Percentiles rank a stretch among this genome's conserved stretches.
These are phyloP conservation scores for Camponotus pennsylvanicus DNA, from an alignment of 1,140 invertebrate genomes.

Conservation along the genomic window DNA sequence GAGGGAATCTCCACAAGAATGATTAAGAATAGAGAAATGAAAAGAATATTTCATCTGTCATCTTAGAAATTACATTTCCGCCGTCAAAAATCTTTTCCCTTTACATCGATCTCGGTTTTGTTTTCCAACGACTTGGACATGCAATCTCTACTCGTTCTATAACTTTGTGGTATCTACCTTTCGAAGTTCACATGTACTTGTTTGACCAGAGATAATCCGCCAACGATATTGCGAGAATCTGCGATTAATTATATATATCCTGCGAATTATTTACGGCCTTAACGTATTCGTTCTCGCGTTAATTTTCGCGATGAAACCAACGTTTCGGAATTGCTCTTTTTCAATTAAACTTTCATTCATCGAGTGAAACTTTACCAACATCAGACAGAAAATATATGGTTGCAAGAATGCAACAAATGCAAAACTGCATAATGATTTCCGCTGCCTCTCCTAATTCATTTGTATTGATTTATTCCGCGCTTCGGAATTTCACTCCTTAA, in stretches of 20 bases:
- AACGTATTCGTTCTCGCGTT: background rate
- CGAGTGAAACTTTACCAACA: background rate
- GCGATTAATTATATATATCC: constrained; percentile 36
- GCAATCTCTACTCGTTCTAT: background rate
- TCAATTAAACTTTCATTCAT: background rate
- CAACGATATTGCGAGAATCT: constrained; percentile 34
- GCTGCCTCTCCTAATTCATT: background rate
- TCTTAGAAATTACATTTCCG: constrained; percentile 7
- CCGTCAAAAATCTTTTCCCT: background rate
- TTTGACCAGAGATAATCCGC: constrained; percentile 36
- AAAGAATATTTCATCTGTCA: background rate
- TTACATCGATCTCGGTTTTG: background rate
- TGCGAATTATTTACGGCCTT: constrained; percentile 21
- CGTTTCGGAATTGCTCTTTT: background rate
- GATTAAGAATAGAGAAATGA: background rate
- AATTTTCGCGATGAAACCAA: constrained; percentile 29
- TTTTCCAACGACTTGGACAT: background rate
- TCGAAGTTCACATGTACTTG: constrained; percentile 34
- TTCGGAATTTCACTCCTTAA: no score
- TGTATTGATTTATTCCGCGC: no score
- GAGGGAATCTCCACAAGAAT: background rate
- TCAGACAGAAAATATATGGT: background rate
- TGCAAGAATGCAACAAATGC: background rate
- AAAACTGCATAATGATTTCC: background rate
- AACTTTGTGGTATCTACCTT: constrained; percentile 42